Conservation (phyloP, 2,888 invertebrate species). For the Orgyia antiqua region DNA sequence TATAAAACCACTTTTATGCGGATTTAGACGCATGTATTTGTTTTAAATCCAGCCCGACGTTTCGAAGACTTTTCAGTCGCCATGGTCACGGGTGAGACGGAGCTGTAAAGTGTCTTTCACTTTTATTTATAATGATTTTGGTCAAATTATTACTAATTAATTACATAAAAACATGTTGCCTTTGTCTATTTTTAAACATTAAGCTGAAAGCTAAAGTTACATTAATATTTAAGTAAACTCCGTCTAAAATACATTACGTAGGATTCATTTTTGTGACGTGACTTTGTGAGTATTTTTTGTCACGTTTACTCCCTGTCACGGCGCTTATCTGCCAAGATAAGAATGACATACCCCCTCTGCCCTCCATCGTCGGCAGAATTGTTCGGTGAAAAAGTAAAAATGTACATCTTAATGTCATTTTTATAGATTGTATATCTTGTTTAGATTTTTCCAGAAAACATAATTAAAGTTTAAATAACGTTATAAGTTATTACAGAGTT, state of each 20-base stretch:
- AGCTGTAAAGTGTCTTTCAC: too few species aligned
- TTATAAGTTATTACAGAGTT: too few species aligned
- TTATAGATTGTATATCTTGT: neutral
- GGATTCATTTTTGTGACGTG: slow-evolving; percentile 30
- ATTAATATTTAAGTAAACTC: slow-evolving; percentile 29
- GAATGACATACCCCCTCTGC: slow-evolving; percentile 21
- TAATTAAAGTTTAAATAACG: too few species aligned
- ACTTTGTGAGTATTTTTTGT: slow-evolving; percentile 24
- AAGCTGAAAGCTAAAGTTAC: neutral
- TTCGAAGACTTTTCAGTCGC: too few species aligned
- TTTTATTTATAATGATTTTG: too few species aligned
- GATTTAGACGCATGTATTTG: too few species aligned
- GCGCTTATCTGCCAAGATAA: slow-evolving; percentile 35
- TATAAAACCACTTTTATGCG: too few species aligned
- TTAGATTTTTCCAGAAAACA: too few species aligned
- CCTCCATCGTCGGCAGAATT: slow-evolving; percentile 17
- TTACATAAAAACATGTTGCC: slow-evolving; percentile 4
- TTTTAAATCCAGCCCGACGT: too few species aligned
- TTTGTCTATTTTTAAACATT: neutral
- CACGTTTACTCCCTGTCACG: slow-evolving; percentile 30
- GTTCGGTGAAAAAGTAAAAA: slow-evolving; percentile 21
- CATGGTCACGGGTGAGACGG: too few species aligned
- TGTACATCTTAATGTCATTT: neutral
- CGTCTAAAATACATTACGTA: slow-evolving; percentile 20
- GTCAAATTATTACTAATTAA: too few species aligned